Evolutionary conservation across 2,888 invertebrate genomes (phyloP).

Genomic region (Poecilobothrus nobilitatus): DNA sequence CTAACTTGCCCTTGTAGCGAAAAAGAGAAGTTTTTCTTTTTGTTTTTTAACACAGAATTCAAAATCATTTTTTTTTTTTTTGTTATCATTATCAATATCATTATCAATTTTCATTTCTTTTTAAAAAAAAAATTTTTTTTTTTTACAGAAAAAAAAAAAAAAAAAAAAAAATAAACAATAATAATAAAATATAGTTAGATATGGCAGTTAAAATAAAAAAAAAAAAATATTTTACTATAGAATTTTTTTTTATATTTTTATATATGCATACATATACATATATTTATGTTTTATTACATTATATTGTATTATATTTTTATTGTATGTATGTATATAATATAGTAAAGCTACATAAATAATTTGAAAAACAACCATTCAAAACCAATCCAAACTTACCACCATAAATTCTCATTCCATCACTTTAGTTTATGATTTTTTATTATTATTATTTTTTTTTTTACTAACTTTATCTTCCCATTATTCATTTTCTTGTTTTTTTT

Average conservation of each 20-base stretch:
- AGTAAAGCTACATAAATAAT: neutral
- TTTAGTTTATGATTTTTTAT: neutral
- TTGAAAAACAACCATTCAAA: neutral
- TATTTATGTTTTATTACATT: no score
- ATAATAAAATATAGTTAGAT: neutral
- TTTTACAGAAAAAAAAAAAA: no score
- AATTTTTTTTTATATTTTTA: neutral
- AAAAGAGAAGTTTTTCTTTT: no score
- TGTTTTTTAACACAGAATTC: neutral
- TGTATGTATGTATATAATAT: no score
- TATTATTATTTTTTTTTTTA: neutral
- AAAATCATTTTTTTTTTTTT: no score
- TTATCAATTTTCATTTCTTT: neutral
- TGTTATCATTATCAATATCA: neutral
- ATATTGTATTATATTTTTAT: no score
- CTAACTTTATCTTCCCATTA: neutral
- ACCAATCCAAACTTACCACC: neutral
- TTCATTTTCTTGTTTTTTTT: neutral
- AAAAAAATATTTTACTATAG: slow-evolving; percentile 1
- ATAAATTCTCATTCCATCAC: neutral
- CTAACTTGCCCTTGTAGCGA: neutral
- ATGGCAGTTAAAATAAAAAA: neutral
- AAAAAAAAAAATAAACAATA: neutral
- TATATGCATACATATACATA: neutral
- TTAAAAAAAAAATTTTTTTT: neutral